Evolutionary conservation across 2,888 invertebrate species (phyloP), one percentile per base, ranked within the genome.

Genomic region (Abscondita cerata): DNA sequence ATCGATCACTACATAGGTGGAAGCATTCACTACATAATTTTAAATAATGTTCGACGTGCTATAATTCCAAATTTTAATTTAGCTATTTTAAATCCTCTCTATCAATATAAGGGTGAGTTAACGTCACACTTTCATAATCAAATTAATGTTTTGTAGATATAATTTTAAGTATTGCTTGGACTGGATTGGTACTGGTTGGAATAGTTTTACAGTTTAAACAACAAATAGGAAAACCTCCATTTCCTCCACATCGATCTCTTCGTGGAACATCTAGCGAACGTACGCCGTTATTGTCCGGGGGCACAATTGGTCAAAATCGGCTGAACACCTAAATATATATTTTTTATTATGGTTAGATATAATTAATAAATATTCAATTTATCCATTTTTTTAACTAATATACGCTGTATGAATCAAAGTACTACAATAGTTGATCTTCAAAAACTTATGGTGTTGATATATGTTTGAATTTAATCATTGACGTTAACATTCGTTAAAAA

Each of bases 1-100:
- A 74, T 90, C 9, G 91, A 90, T 78, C 85, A 86, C 72, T 89
- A 85, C 70, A 66, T 85, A 62, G 88, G 87, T 18, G 85, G 88
- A 25, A 86, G 85, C 78, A 77, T 92, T 68, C 87, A 87, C 70
- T 90, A 87, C 73, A 87, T 91, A 33, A 69, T 90, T 1, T 81
- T 90, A 15, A 91, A 91, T 72, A 81, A 85, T 0, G 75, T 89
- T n/a, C 80, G 90, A 65, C 83, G 91, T 65, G 85, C 86, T 0
- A 83, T 84, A 0, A 84, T 88, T 8, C 73, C 81, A 0, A 79
- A 82, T n/a, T 91, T 89, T 69, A 81, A 84, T 48, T 73, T 77
- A 13, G 89, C 87, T 16, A 78, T 86, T 16, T 75, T 89, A 48
- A 79, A 84, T 66, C 86, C 87, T 15, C 88, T 89, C 0, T 86